These are phyloP conservation scores for Bolinopsis microptera DNA, from an alignment of 37 sponge, comb jelly and placozoan species.

Conservation along the genomic window DNA sequence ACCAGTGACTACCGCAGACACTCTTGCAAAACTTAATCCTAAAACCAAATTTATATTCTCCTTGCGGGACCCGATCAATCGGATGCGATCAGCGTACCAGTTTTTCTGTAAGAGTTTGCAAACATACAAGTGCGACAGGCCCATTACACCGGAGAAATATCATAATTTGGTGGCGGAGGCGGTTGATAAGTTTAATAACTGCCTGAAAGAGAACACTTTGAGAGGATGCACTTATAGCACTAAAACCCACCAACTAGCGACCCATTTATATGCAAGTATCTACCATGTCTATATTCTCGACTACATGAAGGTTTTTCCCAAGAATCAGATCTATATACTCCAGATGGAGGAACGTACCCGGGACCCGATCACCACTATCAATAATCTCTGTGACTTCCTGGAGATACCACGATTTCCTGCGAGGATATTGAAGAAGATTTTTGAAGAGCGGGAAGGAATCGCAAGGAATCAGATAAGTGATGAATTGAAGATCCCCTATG, in stretches of 20 bases:
- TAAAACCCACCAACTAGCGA: neutral
- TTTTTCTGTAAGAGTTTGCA: neutral
- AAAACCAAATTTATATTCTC: neutral
- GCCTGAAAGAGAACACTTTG: neutral
- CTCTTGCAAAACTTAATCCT: neutral
- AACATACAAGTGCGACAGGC: neutral
- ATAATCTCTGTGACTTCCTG: neutral
- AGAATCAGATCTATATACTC: neutral
- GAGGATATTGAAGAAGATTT: neutral
- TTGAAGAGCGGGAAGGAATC: neutral
- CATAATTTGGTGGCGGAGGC: slow-evolving; percentile 18
- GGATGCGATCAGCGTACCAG: slow-evolving; percentile 13
- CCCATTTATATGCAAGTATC: neutral
- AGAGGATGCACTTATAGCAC: slow-evolving; percentile 25
- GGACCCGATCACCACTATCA: neutral
- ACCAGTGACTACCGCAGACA: neutral
- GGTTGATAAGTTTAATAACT: neutral
- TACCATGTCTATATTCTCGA: neutral
- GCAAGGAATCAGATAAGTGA: neutral
- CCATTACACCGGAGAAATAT: slow-evolving; percentile 10
- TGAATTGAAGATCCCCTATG: neutral
- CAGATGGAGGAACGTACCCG: neutral
- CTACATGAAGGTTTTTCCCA: neutral
- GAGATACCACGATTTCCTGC: neutral
- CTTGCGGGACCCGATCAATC: neutral